Evolutionary conservation across 2,888 invertebrate species (phyloP), one percentile per base, ranked within the genome.

Genomic region (Archips xylosteana): DNA sequence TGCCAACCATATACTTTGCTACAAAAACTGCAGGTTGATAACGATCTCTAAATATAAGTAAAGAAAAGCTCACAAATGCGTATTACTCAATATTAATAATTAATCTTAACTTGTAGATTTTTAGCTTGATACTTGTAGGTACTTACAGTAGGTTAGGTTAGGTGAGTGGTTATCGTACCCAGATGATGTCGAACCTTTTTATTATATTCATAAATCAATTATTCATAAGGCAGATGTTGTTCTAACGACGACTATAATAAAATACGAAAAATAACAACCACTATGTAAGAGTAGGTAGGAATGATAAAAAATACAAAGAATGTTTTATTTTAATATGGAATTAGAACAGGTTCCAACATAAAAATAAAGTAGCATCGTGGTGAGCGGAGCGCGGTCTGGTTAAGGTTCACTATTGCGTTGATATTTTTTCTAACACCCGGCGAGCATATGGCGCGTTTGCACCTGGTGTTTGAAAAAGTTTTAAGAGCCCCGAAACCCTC

Each of bases 401-500:
- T 75, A 72, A 76, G 69, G 57, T 74, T 59, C 57, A 74, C 39
- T 54, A 51, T 67, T 39, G 70, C 64, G 61, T 65, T 71, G 8
- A 2, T 76, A 57, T 77, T 76, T 80, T 81, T 82, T 82, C 81
- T 83, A 83, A 85, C 76, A 76, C 77, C 74, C 75, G 76, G 77
- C 71, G 68, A 77, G 77, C 85, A 83, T 78, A 82, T 82, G 83
- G 81, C 78, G 79, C 78, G 76, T 76, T 80, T 74, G 78, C 87
- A 87, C 86, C 87, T 87, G 87, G 83, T 79, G 65, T 66, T 39
- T 61, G 70, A 75, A 72, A 76, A 72, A 63, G 47, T 63, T 69
- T 51, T 54, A 32, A 63, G 70, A 67, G 70, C 74, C 60, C 70
- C 70, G 62, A 77, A 76, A 64, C 61, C 47, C 47, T 59, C 34